phyloP scores from a whole-genome alignment of 1,140 invertebrate species.

The Choristoneura fumiferana region DNA sequence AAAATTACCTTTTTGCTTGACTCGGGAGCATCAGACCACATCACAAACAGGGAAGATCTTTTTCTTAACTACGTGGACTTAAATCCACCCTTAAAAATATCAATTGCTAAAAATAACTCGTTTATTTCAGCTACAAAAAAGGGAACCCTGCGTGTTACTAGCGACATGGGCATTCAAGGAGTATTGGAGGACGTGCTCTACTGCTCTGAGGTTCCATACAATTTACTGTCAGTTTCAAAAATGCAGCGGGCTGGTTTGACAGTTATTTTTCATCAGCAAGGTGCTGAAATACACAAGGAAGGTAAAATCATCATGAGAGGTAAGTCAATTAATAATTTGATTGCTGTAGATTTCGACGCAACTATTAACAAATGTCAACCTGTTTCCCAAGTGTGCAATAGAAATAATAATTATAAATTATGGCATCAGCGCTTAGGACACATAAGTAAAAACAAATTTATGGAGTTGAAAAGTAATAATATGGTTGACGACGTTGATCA shows the following conservation, averaged over 20 bases:
- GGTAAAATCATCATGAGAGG: background rate
- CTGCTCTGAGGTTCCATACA: conserved; percentile 21
- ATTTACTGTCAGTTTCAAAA: background rate
- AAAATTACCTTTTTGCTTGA: conserved; percentile 43
- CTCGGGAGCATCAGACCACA: conserved; percentile 53
- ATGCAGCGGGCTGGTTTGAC: background rate
- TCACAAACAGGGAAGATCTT: conserved; percentile 40
- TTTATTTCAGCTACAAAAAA: conserved; percentile 41
- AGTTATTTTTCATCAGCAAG: background rate
- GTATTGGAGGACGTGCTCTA: conserved; percentile 28
- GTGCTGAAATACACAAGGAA: background rate
- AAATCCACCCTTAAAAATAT: conserved; percentile 27
- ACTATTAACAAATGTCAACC: background rate
- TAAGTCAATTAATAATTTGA: background rate
- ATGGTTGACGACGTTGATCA: conserved; percentile 28
- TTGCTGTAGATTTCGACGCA: background rate
- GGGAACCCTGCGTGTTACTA: conserved; percentile 32
- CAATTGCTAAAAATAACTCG: conserved; percentile 38
- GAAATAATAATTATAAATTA: background rate
- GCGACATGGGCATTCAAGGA: conserved; percentile 25
- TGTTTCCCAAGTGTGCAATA: background rate
- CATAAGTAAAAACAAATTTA: background rate
- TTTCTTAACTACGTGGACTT: conserved; percentile 31
- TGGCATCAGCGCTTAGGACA: background rate
- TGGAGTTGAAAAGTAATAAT: background rate